Evolutionary conservation across 2,797 vertebrate genomes (phyloP), one percentile per base, ranked within the genome.

Genomic region (Orestias chungarensis): DNA sequence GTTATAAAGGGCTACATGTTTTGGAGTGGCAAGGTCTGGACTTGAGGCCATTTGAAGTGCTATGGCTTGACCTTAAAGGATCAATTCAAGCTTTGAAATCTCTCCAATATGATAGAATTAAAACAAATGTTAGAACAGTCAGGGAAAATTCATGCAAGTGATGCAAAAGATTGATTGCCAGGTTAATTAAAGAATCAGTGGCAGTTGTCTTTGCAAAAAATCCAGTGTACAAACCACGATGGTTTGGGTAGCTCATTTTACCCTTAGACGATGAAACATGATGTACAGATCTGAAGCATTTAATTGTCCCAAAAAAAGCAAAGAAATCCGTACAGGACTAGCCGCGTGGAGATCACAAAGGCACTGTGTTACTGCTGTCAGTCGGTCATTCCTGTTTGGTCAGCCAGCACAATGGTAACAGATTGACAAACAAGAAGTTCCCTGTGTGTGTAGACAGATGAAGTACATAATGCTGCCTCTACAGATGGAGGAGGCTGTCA

Each of bases 401-500:
- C 71, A 73, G 40, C 20, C 31, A 47, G 25, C 50, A 31, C n/a
- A 59, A 20, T 27, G 70, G 27, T 20, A 20, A 49, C 52, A 66
- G 23, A 47, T 59, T 59, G 38, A 59, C 50, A 73, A 31, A 23
- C 64, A 55, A 59, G 12, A 73, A 12, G 42, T 42, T 40, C 27
- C 42, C 29, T 43, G 7, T 42, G n/a, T 42, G 35, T 12, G 18
- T 15, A 59, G 64, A 67, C 25, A 42, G 65, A 49, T 50, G 54
- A 61, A 40, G 65, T n/a, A 40, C 2, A 14, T 66, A 27, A 57
- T 57, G 64, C 64, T 40, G n/a, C 42, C 7, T 54, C 43, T 44
- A 47, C 35, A 38, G 29, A 40, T 40, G 14, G 29, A 20, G 50
- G 40, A 65, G 46, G 64, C 72, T 31, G 64, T 49, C 43, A 15